These are phyloP conservation scores for Falco biarmicus DNA, from an alignment of 2,797 vertebrate genomes.

Conservation along the genomic window DNA sequence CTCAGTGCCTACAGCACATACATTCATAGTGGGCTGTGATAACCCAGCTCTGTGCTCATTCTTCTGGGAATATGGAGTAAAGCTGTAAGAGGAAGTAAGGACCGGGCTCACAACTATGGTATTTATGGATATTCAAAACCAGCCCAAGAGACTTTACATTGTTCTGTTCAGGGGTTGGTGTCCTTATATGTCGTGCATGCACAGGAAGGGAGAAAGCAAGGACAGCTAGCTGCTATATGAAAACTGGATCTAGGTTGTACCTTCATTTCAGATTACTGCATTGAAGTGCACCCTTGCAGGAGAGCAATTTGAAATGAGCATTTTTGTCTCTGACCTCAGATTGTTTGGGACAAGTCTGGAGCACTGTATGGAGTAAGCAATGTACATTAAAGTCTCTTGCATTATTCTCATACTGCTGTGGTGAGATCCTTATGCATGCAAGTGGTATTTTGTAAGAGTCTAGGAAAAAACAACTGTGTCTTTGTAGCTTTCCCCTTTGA, in stretches of 20 bases:
- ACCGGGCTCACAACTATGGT: neutral
- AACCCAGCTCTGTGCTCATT: neutral
- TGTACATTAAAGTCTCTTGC: neutral
- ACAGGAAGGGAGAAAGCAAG: neutral
- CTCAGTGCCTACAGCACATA: neutral
- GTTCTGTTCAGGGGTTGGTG: neutral
- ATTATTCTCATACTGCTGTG: neutral
- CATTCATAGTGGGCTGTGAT: neutral
- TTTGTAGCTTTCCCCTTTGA: constrained; percentile 4
- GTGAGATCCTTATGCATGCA: neutral
- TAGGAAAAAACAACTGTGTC: neutral
- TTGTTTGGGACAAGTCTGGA: neutral
- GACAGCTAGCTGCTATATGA: neutral
- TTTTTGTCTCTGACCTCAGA: neutral
- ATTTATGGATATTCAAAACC: neutral
- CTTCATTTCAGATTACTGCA: neutral
- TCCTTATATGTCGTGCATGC: neutral
- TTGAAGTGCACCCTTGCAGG: neutral
- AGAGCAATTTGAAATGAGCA: neutral
- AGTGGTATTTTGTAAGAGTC: neutral
- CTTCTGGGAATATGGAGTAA: neutral
- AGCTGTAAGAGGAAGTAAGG: neutral
- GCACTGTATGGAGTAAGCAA: neutral
- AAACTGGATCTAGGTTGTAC: neutral
- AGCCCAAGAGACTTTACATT: neutral